Evolutionary conservation across 1,140 invertebrate species (phyloP).

Genomic region (Paralvinella palmiformis): DNA sequence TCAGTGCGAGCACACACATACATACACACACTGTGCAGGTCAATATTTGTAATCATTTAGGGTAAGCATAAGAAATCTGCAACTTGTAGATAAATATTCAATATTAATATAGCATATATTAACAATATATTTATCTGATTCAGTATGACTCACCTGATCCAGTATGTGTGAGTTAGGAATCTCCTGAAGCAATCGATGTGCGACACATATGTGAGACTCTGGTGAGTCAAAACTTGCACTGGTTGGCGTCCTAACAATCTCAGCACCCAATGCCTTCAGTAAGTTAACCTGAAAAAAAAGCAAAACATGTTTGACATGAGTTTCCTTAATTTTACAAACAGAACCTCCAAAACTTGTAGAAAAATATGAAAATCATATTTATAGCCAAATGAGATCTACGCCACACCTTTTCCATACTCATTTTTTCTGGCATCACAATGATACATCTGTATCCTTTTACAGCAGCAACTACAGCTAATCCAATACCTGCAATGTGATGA

Average conservation of each 20-base stretch:
- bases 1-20: no score
- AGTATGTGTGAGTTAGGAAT: slow-evolving; percentile 90
- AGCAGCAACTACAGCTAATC: slow-evolving; percentile 87
- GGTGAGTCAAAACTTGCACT: slow-evolving; percentile 81
- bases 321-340: no score
- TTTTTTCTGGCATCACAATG: slow-evolving; percentile 98
- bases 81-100: background rate
- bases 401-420: slow-evolving; percentile 96
- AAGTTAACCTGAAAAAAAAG: slow-evolving; percentile 58
- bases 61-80: slow-evolving; percentile 1
- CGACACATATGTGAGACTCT: slow-evolving; percentile 86
- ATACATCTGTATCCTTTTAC: slow-evolving; percentile 94
- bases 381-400: no score
- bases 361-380: no score
- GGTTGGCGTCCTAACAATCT: slow-evolving; percentile 92
- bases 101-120: no score
- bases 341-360: no score
- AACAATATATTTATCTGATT: no score
- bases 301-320: no score
- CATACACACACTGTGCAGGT: no score
- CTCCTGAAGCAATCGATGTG: slow-evolving; percentile 64
- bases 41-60: no score
- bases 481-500: no score
- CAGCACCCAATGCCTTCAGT: slow-evolving; percentile 81
- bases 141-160: slow-evolving; percentile 91